Percentiles rank a stretch among this genome's conserved stretches.
These are phyloP conservation scores for Mesocricetus auratus DNA, from an alignment of 2,113 vertebrate genomes.

Conservation along the genomic window DNA sequence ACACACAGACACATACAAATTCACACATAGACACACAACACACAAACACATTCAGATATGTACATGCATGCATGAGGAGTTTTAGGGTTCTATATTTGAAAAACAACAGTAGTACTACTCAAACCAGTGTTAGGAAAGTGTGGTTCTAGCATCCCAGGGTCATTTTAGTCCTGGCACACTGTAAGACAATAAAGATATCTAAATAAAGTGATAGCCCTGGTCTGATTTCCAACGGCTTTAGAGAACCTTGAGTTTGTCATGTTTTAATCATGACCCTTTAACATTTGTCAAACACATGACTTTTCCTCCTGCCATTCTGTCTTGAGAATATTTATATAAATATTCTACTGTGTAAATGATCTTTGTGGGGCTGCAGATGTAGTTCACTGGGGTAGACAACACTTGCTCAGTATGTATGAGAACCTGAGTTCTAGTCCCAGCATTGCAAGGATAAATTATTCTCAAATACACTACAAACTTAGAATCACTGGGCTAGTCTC, in stretches of 20 bases:
- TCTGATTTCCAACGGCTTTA: conserved; percentile 47
- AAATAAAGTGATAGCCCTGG: conserved; percentile 2
- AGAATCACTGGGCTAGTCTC: neutral
- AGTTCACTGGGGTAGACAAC: neutral
- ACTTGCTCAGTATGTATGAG: neutral
- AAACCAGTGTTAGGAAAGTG: neutral
- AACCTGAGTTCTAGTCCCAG: neutral
- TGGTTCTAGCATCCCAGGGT: neutral
- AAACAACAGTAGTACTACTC: neutral
- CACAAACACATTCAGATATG: neutral
- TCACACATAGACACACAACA: no score
- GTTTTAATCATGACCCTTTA: conserved; percentile 53
- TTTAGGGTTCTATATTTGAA: neutral
- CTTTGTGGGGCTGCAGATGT: neutral
- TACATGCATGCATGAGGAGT: neutral
- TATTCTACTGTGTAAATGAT: neutral
- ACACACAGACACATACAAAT: neutral
- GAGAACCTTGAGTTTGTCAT: conserved; percentile 28
- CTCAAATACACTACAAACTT: neutral
- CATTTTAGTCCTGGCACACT: neutral
- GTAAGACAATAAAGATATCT: conserved; percentile 37
- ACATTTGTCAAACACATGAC: neutral
- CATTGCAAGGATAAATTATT: neutral
- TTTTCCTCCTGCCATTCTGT: neutral
- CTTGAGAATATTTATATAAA: conserved; percentile 29